Base-by-base conservation (phyloP, 2,797 vertebrate genomes). In the Buceros bicornis region DNA sequence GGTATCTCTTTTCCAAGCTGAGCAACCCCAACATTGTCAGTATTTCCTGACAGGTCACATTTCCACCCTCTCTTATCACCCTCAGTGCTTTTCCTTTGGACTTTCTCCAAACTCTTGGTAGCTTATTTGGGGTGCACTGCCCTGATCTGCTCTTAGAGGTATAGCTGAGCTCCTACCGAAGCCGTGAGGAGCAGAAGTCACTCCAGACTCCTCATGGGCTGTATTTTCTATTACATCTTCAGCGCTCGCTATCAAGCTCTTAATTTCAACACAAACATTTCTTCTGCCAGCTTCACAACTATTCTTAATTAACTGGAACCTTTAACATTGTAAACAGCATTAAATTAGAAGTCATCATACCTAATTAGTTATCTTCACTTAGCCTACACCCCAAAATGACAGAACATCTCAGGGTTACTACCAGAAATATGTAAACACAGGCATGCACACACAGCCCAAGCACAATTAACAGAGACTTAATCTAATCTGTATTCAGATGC, bases 241-340 rank as follows among this genome's bases (percentile, higher is more conserved):
- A 47, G 25, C 70, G 62, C 31, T 37, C 51, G 31, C 37, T 61
- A 77, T 21, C 71, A 93, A 90, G 25, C 28, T 82, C 87, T 78
- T 82, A 56, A 76, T 91, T 80, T 77, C 65, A 70, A 67, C 6
- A 4, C 24, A 43, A 82, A 69, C 43, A 54, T 26, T 90, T 78
- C 67, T 93, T 80, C 69, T 64, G 82, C 47, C 61, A 94, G 76
- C 66, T 95, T 93, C 82, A 93, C 51, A 91, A 76, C 13, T 76
- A 57, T 50, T 84, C 76, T 72, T 72, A 94, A 96, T 95, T 93
- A 95, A 87, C 71, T 73, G 45, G 51, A 92, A 92, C 40, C 58
- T 85, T 92, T 73, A 94, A 74, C 69, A 67, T 13, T 57, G n/a
- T 65, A 81, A 95, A 69, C n/a, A 89, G 73, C 33, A 61, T 67